A percentile compares a stretch with the other conserved stretches of the same genome.
Conservation (phyloP, 2,797 vertebrate species). For the Hypotaenidia okinawae region DNA sequence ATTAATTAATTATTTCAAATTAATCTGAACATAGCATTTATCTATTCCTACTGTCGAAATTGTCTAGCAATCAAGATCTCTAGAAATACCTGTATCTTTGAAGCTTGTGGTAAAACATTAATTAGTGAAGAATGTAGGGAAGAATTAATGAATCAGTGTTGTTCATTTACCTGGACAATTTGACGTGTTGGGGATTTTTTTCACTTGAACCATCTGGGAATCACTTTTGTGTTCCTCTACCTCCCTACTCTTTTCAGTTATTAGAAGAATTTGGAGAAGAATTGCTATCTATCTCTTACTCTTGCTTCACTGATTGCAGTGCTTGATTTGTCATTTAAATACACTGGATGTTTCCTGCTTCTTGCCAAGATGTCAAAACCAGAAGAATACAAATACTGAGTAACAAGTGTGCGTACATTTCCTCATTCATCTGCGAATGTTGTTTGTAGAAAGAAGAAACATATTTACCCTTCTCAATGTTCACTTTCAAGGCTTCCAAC, state of each 20-base stretch:
- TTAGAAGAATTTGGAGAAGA: not conserved
- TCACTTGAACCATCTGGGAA: not conserved
- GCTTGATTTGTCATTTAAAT: not conserved
- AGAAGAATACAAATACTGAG: conserved; percentile 22
- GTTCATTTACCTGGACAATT: not conserved
- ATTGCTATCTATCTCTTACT: not conserved
- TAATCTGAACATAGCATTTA: not conserved
- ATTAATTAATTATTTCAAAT: not conserved
- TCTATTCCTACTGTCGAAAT: not conserved
- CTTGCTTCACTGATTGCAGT: not conserved
- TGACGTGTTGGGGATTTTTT: not conserved
- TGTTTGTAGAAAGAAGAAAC: conserved; percentile 32
- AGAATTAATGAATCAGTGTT: not conserved
- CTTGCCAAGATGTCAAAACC: conserved; percentile 37
- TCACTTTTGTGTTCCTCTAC: not conserved
- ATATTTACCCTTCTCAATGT: conserved; percentile 47
- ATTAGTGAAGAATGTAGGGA: not conserved
- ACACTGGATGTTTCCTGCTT: not conserved
- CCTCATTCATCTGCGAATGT: conserved; percentile 30
- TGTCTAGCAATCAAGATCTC: not conserved
- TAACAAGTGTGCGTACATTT: not conserved
- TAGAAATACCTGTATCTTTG: not conserved
- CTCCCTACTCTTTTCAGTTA: not conserved
- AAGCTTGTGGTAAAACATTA: not conserved
- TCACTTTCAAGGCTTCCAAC: conserved; percentile 20